Evolutionary conservation across 53 echinoderm and acorn worm species (phyloP).

Genomic region (Stichopus horrens): DNA sequence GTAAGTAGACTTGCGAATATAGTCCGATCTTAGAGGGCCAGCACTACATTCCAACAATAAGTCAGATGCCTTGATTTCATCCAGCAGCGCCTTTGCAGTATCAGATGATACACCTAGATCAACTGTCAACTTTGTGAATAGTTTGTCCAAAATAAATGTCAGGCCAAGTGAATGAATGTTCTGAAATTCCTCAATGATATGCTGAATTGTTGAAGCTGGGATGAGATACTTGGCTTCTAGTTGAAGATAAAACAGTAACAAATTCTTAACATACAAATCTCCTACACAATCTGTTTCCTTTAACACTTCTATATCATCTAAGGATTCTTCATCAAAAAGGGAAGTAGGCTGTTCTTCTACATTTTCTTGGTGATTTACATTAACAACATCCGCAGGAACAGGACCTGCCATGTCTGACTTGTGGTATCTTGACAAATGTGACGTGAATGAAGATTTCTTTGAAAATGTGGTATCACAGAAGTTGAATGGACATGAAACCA

Average conservation of each 20-base stretch:
- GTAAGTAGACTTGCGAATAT: conserved; percentile 4
- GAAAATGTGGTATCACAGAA: conserved; percentile 4
- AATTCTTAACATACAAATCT: conserved; percentile 39
- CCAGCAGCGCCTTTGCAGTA: conserved; percentile 40
- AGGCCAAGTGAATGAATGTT: conserved; percentile 29
- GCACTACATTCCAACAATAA: conserved; percentile 12
- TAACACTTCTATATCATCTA: neutral
- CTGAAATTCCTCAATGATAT: conserved; percentile 47
- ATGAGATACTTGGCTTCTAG: conserved; percentile 45
- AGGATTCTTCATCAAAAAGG: neutral
- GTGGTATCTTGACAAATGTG: conserved; percentile 47
- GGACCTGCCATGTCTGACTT: conserved; percentile 39
- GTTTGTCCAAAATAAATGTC: conserved; percentile 27
- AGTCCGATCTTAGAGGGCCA: conserved; percentile 47
- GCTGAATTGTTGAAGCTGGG: conserved; percentile 49
- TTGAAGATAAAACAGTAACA: conserved; percentile 43
- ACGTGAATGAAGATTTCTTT: conserved; percentile 27
- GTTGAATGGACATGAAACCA: conserved; percentile 22
- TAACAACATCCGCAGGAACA: neutral
- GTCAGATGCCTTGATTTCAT: conserved; percentile 39
- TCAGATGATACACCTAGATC: conserved; percentile 39
- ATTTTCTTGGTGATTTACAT: too few relatives aligned
- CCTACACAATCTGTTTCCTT: neutral
- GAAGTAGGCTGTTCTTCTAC: too few relatives aligned
- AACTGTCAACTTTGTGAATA: conserved; percentile 26